Evolutionary conservation across 2,888 invertebrate species (phyloP).

Genomic region (Dascillus cervinus): DNA sequence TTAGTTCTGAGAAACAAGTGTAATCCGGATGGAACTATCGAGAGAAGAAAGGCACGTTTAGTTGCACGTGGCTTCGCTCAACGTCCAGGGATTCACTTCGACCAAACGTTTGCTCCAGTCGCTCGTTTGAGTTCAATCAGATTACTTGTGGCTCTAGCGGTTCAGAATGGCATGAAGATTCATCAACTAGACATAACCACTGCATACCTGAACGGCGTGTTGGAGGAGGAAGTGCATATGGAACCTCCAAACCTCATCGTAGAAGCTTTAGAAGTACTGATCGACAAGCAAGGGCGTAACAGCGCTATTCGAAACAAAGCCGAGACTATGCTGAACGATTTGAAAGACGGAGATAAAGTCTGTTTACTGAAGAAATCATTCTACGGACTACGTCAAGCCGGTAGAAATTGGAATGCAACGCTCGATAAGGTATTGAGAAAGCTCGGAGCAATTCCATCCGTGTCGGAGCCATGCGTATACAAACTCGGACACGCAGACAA

Average conservation of each 20-base stretch:
- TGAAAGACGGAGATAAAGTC: conserved; percentile 13
- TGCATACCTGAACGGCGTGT: conserved; percentile 20
- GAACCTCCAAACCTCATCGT: conserved; percentile 12
- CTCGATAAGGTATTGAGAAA: conserved; percentile 5
- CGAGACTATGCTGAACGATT: conserved; percentile 8
- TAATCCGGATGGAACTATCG: too few relatives aligned
- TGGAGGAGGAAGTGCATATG: conserved; percentile 20
- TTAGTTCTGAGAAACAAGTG: too few relatives aligned
- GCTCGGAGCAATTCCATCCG: conserved; percentile 6
- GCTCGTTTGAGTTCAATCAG: conserved; percentile 19
- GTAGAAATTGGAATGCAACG: conserved; percentile 16
- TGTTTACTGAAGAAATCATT: conserved; percentile 17
- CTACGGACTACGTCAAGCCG: conserved; percentile 19
- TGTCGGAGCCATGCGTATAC: conserved; percentile 12
- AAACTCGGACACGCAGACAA: too few relatives aligned
- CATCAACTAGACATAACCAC: conserved; percentile 21
- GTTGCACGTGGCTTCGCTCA: too few relatives aligned
- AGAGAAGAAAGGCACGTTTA: too few relatives aligned
- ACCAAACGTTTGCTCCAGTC: too few relatives aligned
- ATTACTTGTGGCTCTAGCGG: conserved; percentile 17
- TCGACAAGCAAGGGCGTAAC: conserved; percentile 2
- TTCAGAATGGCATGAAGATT: conserved; percentile 14
- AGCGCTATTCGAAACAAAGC: conserved; percentile 5
- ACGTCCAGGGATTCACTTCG: too few relatives aligned
- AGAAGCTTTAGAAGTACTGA: conserved; percentile 5